These are phyloP conservation scores for Threskiornis aethiopicus DNA, from an alignment of 2,797 vertebrate genomes.

Conservation along the genomic window DNA sequence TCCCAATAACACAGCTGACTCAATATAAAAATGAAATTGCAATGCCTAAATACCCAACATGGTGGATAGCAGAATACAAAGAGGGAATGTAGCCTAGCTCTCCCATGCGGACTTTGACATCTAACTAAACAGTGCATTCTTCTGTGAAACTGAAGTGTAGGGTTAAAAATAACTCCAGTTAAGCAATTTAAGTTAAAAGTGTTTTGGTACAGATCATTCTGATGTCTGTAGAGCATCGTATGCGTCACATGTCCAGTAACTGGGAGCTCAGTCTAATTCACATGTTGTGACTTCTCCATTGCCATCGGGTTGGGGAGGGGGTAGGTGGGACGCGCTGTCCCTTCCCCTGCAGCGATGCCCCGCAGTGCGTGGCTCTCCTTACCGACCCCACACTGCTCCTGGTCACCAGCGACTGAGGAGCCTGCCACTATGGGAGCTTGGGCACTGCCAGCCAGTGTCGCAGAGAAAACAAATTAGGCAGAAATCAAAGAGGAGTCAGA, in stretches of 20 bases:
- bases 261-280: not conserved
- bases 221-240: not conserved
- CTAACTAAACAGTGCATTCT: not conserved
- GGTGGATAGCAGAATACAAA: not conserved
- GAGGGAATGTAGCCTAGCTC: not conserved
- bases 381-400: fast-evolving
- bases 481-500: not conserved
- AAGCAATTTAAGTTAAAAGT: not conserved
- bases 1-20: not conserved
- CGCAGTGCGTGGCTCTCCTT: fast-evolving
- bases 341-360: not conserved
- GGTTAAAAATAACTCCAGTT: not conserved
- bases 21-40: not conserved
- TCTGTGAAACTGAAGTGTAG: not conserved
- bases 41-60: not conserved
- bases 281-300: fast-evolving
- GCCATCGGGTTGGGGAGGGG: fast-evolving
- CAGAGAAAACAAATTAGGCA: not conserved
- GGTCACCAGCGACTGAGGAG: not conserved
- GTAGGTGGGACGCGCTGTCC: fast-evolving
- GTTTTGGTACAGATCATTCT: not conserved
- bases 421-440: not conserved
- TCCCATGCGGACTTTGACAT: not conserved
- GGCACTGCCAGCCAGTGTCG: fast-evolving
- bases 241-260: fast-evolving